These are phyloP conservation scores for Paedocypris micromegethes DNA, from an alignment of 2,797 vertebrate species.

Conservation along the genomic window DNA sequence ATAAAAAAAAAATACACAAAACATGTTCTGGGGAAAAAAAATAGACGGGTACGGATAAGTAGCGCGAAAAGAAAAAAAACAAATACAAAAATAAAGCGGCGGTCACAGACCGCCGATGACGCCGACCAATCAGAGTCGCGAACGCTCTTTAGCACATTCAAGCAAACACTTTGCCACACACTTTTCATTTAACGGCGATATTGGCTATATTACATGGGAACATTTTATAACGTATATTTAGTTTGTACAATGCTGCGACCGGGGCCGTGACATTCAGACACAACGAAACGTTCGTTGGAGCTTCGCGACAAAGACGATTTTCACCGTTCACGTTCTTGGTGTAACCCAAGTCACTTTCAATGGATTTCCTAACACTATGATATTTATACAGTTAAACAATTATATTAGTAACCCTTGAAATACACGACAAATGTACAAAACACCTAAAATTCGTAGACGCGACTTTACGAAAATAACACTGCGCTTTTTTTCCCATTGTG, in stretches of 20 bases:
- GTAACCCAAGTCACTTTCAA: neutral
- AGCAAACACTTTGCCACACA: conserved; percentile 23
- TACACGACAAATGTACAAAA: conserved; percentile 19
- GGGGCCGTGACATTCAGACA: neutral
- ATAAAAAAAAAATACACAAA: conserved; percentile 57
- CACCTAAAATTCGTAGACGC: conserved; percentile 10
- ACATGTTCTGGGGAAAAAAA: conserved; percentile 29
- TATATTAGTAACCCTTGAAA: conserved; percentile 19
- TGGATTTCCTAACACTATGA: neutral
- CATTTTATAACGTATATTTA: conserved; percentile 4
- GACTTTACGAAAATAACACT: neutral
- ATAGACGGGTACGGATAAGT: conserved; percentile 6
- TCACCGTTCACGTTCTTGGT: neutral
- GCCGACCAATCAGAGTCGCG: neutral
- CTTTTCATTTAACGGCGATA: conserved; percentile 1
- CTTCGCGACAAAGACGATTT: neutral
- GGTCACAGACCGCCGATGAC: conserved; percentile 25
- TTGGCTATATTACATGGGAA: conserved; percentile 26
- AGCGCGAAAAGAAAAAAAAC: conserved; percentile 17
- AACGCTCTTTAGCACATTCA: conserved; percentile 36
- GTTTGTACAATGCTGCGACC: conserved; percentile 14
- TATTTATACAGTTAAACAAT: conserved; percentile 26
- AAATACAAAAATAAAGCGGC: conserved; percentile 19
- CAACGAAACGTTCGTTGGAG: neutral
- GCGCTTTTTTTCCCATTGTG: too few species aligned